Conservation (phyloP, 2,888 invertebrate species). For the Leucophenga maculata region DNA sequence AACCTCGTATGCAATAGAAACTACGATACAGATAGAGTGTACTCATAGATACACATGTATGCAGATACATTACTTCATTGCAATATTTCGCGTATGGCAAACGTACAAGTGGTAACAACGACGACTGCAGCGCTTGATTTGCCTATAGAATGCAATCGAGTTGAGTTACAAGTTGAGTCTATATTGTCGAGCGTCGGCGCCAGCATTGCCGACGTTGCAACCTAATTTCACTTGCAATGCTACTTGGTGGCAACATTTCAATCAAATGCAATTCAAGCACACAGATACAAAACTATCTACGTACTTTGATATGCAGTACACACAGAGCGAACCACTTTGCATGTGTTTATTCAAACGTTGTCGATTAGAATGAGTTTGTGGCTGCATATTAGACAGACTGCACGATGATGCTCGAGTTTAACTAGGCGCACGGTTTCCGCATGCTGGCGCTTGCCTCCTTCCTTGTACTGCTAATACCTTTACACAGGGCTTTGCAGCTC, state of each 20-base stretch:
- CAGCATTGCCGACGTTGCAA: conserved; percentile 49
- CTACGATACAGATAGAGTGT: not conserved
- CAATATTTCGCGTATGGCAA: not conserved
- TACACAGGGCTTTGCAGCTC: not conserved
- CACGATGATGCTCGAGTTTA: conserved; percentile 4
- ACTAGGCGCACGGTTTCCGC: not conserved
- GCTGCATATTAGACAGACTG: not conserved
- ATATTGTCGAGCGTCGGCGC: conserved; percentile 48
- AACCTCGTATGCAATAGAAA: no score
- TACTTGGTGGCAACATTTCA: conserved; percentile 41
- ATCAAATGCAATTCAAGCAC: conserved; percentile 47
- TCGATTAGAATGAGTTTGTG: not conserved
- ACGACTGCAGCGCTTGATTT: conserved; percentile 40
- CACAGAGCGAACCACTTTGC: not conserved
- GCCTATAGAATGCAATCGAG: conserved; percentile 19
- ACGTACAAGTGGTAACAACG: not conserved
- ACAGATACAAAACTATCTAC: not conserved
- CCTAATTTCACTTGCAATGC: conserved; percentile 49
- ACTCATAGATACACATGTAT: not conserved
- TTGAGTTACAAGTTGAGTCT: conserved; percentile 33
- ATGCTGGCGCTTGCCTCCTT: conserved; percentile 5
- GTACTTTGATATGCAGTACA: not conserved
- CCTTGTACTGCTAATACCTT: not conserved
- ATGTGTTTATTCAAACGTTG: conserved; percentile 1
- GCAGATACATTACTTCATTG: not conserved